These are phyloP conservation scores for Agrotis ipsilon DNA, from an alignment of 2,888 invertebrate species.

Conservation along the genomic window DNA sequence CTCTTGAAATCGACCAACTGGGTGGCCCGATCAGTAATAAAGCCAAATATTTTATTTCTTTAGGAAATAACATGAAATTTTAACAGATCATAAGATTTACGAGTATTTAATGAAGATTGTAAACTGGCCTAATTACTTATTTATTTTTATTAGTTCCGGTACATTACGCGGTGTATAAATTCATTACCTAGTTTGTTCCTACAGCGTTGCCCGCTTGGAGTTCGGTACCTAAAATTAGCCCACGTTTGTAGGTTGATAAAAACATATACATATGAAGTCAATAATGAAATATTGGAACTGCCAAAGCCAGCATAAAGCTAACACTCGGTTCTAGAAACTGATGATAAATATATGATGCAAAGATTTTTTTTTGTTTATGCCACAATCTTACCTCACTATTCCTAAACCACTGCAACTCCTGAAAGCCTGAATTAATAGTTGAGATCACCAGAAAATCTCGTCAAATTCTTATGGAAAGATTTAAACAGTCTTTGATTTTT, in stretches of 20 bases:
- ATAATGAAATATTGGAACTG: neutral
- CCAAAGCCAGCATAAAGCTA: too few species aligned
- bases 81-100: constrained; percentile 38
- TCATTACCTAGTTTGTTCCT: too few species aligned
- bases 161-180: neutral
- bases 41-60: constrained; percentile 25
- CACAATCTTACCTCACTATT: too few species aligned
- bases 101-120: constrained; percentile 41
- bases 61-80: constrained; percentile 41
- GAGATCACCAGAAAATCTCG: too few species aligned
- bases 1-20: neutral
- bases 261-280: neutral
- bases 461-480: too few species aligned
- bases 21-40: neutral
- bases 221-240: too few species aligned
- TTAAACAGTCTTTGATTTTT: too few species aligned
- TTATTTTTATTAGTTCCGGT: constrained; percentile 42
- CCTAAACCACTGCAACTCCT: too few species aligned
- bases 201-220: too few species aligned
- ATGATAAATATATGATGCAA: too few species aligned
- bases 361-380: too few species aligned
- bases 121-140: constrained; percentile 14
- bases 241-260: neutral
- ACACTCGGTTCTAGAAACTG: neutral
- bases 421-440: too few species aligned